These are phyloP conservation scores for Petroica traversi DNA, from an alignment of 2,113 vertebrate species.

Conservation along the genomic window DNA sequence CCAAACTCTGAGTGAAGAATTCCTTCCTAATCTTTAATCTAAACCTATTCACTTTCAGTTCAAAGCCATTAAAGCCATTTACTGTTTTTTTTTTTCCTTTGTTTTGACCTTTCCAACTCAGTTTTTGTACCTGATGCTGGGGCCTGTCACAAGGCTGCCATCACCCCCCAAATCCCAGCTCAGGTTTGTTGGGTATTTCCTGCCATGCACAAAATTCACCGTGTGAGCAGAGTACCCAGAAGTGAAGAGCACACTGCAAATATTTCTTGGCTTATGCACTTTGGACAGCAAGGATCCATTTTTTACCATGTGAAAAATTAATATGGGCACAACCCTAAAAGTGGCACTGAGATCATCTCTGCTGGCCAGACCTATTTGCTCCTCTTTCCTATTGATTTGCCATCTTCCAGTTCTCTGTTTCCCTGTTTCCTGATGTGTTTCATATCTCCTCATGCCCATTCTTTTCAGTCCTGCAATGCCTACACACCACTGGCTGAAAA, in stretches of 20 bases:
- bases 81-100: background rate
- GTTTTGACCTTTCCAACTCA: background rate
- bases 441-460: background rate
- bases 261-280: background rate
- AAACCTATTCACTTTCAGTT: background rate
- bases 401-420: background rate
- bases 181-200: background rate
- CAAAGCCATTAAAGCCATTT: background rate
- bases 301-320: background rate
- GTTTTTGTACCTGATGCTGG: fast-evolving
- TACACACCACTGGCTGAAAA: background rate
- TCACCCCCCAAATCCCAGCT: background rate
- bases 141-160: background rate
- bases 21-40: background rate
- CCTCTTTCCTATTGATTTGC: background rate
- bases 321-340: background rate
- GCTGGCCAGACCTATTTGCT: background rate
- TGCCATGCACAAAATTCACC: background rate
- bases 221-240: background rate
- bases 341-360: background rate
- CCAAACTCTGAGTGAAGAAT: fast-evolving
- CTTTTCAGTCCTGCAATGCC: background rate
- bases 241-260: background rate
- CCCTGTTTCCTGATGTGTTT: background rate
- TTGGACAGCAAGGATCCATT: background rate